Evolutionary conservation across 2,113 vertebrate genomes (phyloP).

Genomic region (Brachypteracias leptosomus): DNA sequence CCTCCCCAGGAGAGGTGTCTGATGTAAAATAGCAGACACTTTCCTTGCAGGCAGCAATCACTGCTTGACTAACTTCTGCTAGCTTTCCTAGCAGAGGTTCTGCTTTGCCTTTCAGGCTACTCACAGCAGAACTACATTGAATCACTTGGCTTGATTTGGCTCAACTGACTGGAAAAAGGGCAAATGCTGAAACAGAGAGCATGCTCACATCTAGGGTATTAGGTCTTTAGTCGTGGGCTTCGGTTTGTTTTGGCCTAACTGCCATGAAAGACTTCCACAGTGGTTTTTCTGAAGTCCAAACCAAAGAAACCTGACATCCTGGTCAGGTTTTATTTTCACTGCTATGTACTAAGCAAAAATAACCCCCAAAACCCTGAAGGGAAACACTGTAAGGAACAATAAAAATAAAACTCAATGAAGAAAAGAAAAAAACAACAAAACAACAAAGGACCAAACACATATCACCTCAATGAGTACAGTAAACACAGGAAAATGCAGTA

Average conservation of each 20-base stretch:
- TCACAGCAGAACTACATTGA: not conserved
- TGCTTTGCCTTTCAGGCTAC: not conserved
- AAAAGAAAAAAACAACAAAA: not conserved
- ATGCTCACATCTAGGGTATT: not conserved
- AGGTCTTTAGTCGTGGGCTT: not conserved
- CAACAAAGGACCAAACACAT: not conserved
- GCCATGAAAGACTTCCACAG: not conserved
- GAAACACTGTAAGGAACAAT: not conserved
- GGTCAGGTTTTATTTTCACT: not conserved
- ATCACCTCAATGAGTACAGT: not conserved
- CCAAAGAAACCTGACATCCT: not conserved
- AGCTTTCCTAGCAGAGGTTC: not conserved
- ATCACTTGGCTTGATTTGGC: not conserved
- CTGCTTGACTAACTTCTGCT: not conserved
- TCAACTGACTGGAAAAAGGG: not conserved
- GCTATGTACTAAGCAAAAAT: not conserved
- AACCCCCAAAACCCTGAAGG: not conserved
- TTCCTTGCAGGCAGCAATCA: not conserved
- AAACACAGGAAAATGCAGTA: not conserved
- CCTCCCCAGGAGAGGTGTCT: not conserved
- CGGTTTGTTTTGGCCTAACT: not conserved
- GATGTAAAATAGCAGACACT: not conserved
- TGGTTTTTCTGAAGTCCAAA: not conserved
- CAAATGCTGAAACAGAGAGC: not conserved
- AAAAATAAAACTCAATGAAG: not conserved